Evolutionary conservation across 2,113 vertebrate genomes (phyloP), one percentile per base, ranked within the genome.

Genomic region (Cottus gobio): DNA sequence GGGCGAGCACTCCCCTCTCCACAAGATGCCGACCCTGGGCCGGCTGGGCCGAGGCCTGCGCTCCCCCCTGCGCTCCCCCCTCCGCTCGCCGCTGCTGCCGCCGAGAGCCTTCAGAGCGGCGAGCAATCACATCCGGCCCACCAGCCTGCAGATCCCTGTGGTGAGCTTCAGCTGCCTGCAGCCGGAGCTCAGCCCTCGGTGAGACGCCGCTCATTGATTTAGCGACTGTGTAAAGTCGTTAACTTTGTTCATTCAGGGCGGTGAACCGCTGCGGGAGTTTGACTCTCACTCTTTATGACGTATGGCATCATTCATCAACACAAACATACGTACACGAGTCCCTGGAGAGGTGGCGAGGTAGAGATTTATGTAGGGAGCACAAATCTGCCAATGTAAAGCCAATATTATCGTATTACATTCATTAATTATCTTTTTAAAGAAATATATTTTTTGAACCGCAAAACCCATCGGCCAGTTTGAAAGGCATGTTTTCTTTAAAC

Each of bases 101-200:
- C 84, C 93, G 0, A 89, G 94, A 24, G 84, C 91, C 34, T 91
- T 94, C 73, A 92, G 93, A 26, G 81, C 83, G 0, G 44, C 75
- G 10, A 82, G 86, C 0, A 91, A 94, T 6, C 89, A 46, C 15
- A 16, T 15, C 16, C 89, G 93, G 24, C 94, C 95, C 4, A 18
- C 91, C 80, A 93, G 91, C 39, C 92, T 95, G 81, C 95, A 95
- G 80, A 93, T 96, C 72, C 95, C 95, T 0, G 87, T 82, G 67
- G 88, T 95, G 79, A 95, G 93, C 91, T 94, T 95, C 82, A 92
- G 87, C 86, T 91, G 91, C 79, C 92, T 86, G 77, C 92, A 91
- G 71, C 86, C 92, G 0, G 92, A 95, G 68, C 94, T 95, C 68
- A 94, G 95, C 81, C 94, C 95, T 39, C 93, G 95, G 95, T 96